Percentiles rank a stretch among this genome's conserved stretches.
Evolutionary conservation across 2,113 vertebrate species (phyloP).

Genomic region (Oplegnathus fasciatus): DNA sequence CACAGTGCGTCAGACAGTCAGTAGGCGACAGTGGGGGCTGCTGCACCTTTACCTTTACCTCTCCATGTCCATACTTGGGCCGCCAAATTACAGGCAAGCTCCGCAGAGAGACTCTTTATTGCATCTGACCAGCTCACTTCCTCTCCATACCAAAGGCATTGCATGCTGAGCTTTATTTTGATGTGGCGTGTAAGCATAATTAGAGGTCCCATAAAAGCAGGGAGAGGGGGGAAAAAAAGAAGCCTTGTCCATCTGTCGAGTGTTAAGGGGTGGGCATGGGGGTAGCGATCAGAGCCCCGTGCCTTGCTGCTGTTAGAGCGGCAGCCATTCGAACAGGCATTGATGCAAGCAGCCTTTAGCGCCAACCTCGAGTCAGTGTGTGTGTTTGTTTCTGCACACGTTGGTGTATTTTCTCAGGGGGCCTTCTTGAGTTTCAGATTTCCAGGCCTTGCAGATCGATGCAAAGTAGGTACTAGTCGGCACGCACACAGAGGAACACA

Average conservation of each 20-base stretch:
- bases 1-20: slow-evolving; percentile 55
- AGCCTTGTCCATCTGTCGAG: slow-evolving; percentile 84
- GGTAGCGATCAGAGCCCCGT: slow-evolving; percentile 56
- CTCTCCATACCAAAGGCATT: slow-evolving; percentile 81
- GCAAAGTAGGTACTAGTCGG: slow-evolving; percentile 68
- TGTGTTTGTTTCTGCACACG: slow-evolving; percentile 61
- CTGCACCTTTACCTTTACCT: slow-evolving; percentile 72
- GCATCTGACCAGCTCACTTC: slow-evolving; percentile 83
- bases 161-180: slow-evolving; percentile 82
- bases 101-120: slow-evolving; percentile 74
- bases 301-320: slow-evolving; percentile 57
- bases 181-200: slow-evolving; percentile 86
- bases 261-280: slow-evolving; percentile 71
- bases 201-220: slow-evolving; percentile 82
- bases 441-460: slow-evolving; percentile 77
- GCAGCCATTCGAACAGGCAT: slow-evolving; percentile 60
- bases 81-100: slow-evolving; percentile 80
- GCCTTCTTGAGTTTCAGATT: slow-evolving; percentile 74
- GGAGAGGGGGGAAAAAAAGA: slow-evolving; percentile 40
- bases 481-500: slow-evolving; percentile 49
- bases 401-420: slow-evolving; percentile 63
- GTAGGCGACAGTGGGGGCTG: slow-evolving; percentile 56
- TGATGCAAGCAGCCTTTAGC: slow-evolving; percentile 61
- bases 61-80: slow-evolving; percentile 64
- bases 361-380: slow-evolving; percentile 35